These are phyloP conservation scores for Enteromius paludinosus DNA, from an alignment of 2,797 vertebrate species.

Conservation along the genomic window DNA sequence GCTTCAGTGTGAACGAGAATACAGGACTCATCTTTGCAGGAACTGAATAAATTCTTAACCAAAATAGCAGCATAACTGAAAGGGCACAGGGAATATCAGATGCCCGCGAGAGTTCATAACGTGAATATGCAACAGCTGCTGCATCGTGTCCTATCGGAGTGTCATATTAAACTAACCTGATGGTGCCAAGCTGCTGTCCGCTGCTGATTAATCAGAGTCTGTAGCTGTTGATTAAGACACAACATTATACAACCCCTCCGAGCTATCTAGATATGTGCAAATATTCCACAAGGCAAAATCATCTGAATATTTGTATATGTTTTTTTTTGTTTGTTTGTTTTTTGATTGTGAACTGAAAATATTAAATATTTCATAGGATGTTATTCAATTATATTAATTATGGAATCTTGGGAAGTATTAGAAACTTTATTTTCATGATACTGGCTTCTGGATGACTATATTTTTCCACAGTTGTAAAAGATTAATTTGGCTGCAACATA, in stretches of 20 bases:
- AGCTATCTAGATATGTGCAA: background rate
- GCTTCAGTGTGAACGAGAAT: background rate
- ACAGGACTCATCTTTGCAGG: slow-evolving; percentile 7
- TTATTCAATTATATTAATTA: background rate
- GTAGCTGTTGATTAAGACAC: slow-evolving; percentile 16
- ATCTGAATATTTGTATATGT: background rate
- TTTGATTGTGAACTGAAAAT: background rate
- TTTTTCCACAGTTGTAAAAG: background rate
- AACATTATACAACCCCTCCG: background rate
- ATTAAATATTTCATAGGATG: background rate
- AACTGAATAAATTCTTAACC: slow-evolving; percentile 6
- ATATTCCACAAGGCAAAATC: background rate
- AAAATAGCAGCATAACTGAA: slow-evolving; percentile 11
- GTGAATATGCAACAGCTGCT: slow-evolving; percentile 20
- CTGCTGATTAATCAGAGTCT: slow-evolving; percentile 18
- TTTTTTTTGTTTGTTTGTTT: background rate
- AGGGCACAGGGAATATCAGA: slow-evolving; percentile 20
- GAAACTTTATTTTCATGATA: background rate
- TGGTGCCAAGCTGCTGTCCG: background rate
- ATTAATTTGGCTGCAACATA: background rate
- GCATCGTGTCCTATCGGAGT: slow-evolving; percentile 1
- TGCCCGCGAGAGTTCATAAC: background rate
- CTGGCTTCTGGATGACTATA: background rate
- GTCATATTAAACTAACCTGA: slow-evolving; percentile 1
- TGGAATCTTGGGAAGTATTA: background rate